phyloP scores from a whole-genome alignment of 2,113 vertebrate species.

The Tauraco erythrolophus region DNA sequence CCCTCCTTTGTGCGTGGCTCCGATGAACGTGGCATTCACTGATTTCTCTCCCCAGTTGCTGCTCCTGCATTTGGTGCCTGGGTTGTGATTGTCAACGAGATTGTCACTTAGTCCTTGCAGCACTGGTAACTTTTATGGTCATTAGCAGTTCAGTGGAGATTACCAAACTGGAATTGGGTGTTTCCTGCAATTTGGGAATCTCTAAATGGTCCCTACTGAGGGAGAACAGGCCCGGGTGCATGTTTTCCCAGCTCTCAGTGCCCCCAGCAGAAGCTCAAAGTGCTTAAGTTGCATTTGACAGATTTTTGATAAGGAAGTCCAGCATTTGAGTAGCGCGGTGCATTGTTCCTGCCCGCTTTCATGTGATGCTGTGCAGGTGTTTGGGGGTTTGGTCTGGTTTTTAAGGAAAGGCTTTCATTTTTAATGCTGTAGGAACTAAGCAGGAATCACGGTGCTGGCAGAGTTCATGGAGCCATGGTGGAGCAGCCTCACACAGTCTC shows the following conservation, averaged over 20 bases:
- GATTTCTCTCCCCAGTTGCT: background rate
- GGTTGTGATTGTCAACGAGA: background rate
- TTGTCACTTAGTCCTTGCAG: background rate
- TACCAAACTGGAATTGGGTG: background rate
- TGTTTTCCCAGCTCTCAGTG: background rate
- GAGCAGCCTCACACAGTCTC: background rate
- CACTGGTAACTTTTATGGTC: background rate
- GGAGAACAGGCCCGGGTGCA: background rate
- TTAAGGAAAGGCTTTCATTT: background rate
- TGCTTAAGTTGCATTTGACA: background rate
- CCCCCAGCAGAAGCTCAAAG: background rate
- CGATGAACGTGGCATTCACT: background rate
- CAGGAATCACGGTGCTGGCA: background rate
- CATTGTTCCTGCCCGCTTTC: background rate
- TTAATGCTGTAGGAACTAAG: too few species aligned
- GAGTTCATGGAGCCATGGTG: background rate
- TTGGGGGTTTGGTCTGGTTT: background rate
- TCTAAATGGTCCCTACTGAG: background rate
- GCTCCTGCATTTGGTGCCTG: background rate
- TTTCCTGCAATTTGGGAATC: background rate
- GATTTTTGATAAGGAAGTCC: background rate
- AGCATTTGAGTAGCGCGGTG: fast-evolving
- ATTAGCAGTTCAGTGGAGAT: background rate
- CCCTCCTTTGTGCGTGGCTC: background rate
- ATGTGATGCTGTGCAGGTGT: background rate